Percentiles rank a stretch among this genome's conserved stretches.
Conservation (phyloP, 2,888 invertebrate species). For the Ommatoiulus sabulosus region DNA sequence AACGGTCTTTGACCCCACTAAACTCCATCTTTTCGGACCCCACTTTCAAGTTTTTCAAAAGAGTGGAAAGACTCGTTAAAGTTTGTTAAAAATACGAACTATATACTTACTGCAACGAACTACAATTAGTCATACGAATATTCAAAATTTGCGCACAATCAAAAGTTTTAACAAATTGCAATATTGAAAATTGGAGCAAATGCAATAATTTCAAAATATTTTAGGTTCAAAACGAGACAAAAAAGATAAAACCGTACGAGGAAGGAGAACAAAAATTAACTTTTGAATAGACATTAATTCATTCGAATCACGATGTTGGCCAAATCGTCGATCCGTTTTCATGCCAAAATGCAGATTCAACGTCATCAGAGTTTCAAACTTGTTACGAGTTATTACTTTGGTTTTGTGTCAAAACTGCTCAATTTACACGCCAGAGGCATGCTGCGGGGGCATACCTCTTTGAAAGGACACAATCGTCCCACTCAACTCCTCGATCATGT, state of each 20-base stretch:
- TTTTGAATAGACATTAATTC: neutral
- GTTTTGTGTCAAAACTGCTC: neutral
- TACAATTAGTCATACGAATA: neutral
- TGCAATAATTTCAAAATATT: too few relatives aligned
- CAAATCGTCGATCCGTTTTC: neutral
- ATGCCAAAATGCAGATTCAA: neutral
- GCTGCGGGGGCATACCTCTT: constrained; percentile 80
- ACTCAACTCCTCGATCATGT: constrained; percentile 98
- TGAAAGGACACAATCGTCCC: constrained; percentile 99
- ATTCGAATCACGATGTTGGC: neutral
- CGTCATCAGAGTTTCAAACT: neutral
- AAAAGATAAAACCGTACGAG: neutral
- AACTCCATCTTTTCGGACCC: too few relatives aligned
- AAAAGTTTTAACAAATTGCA: too few relatives aligned
- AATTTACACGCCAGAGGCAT: constrained; percentile 29
- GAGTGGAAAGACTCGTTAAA: too few relatives aligned
- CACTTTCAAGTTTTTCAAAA: too few relatives aligned
- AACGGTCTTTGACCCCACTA: too few relatives aligned
- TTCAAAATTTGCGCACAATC: neutral
- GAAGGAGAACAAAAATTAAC: neutral
- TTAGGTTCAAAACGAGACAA: too few relatives aligned
- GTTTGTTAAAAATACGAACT: neutral
- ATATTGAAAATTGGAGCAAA: too few relatives aligned
- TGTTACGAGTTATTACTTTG: neutral
- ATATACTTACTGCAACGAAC: neutral